phyloP scores from a whole-genome alignment of 2,797 vertebrate species.

The Kryptolebias ocellatus region DNA sequence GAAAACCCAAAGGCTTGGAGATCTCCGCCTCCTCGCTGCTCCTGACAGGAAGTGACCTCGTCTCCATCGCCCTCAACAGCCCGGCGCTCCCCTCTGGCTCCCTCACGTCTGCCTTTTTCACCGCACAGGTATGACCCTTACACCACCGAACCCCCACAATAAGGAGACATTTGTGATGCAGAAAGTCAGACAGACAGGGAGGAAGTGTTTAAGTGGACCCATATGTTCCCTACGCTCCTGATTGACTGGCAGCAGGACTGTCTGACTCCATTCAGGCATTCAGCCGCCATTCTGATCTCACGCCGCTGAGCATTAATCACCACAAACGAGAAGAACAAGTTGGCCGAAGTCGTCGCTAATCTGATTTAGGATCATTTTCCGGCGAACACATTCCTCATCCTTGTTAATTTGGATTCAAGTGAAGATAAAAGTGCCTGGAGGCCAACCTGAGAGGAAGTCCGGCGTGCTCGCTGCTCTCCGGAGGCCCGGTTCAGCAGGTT shows the following conservation, averaged over 20 bases:
- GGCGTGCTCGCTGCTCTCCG: no score
- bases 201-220: slow-evolving; percentile 68
- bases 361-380: no score
- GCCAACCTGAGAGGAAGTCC: no score
- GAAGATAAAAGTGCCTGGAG: no score
- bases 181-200: not conserved
- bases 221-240: slow-evolving; percentile 77
- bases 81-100: slow-evolving; percentile 92
- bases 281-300: slow-evolving; percentile 36
- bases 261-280: slow-evolving; percentile 54
- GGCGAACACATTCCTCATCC: no score
- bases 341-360: no score
- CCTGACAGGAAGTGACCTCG: slow-evolving; percentile 88
- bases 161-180: no score
- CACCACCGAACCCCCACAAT: not conserved
- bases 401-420: no score
- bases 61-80: slow-evolving; percentile 93
- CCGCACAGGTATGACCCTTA: slow-evolving; percentile 84
- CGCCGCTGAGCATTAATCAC: slow-evolving; percentile 21
- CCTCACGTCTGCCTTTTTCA: slow-evolving; percentile 91
- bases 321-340: not conserved
- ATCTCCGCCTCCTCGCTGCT: slow-evolving; percentile 88
- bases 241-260: slow-evolving; percentile 67
- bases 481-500: no score
- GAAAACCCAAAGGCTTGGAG: slow-evolving; percentile 91